Percentiles rank a stretch among this genome's conserved stretches.
These are phyloP conservation scores for Uropetala carovei DNA, from an alignment of 2,888 invertebrate species.

Conservation along the genomic window DNA sequence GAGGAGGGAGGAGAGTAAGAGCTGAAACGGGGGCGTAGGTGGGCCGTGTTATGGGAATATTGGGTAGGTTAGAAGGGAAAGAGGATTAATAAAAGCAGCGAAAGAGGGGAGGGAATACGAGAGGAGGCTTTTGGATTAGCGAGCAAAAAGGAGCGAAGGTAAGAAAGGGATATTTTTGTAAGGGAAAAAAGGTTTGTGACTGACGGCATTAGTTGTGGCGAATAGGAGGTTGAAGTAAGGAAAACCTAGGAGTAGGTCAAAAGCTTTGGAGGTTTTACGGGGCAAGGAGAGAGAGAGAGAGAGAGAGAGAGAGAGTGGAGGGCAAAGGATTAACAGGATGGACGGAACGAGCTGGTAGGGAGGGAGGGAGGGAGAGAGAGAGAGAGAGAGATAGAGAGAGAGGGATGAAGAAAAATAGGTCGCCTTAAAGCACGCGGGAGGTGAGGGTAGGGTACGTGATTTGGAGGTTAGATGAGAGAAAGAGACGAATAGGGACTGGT, in stretches of 20 bases:
- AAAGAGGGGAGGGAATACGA: background rate
- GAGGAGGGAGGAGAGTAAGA: too few species aligned
- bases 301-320: background rate
- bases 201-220: too few species aligned
- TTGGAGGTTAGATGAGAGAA: too few species aligned
- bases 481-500: background rate
- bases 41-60: too few species aligned
- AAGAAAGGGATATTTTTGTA: background rate
- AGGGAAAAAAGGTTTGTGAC: background rate
- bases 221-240: background rate
- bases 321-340: too few species aligned
- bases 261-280: background rate
- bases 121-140: background rate
- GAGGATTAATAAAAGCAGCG: background rate
- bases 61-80: background rate
- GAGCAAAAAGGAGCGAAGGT: background rate
- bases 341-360: background rate
- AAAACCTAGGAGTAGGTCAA: background rate
- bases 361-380: background rate
- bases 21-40: too few species aligned
- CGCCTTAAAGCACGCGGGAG: background rate
- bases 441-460: background rate
- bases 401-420: background rate
- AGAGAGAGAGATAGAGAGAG: background rate
- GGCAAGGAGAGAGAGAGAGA: background rate